Evolutionary conservation across 2,113 vertebrate genomes (phyloP).

Genomic region (Oreochromis spilurus): DNA sequence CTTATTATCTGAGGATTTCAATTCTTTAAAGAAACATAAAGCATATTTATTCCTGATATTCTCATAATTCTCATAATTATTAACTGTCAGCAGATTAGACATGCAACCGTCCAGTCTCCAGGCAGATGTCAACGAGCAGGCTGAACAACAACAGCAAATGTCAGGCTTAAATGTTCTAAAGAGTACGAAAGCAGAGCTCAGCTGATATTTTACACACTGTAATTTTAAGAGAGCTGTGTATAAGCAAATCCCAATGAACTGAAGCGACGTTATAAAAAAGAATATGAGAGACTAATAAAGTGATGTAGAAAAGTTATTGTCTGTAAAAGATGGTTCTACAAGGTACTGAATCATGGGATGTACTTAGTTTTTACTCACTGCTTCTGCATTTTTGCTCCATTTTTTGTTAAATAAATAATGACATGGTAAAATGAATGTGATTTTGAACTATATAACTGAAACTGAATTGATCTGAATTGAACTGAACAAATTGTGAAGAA

Average conservation of each 20-base stretch:
- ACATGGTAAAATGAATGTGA: neutral
- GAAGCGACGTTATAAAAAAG: neutral
- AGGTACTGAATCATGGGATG: rapidly evolving
- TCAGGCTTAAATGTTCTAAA: neutral
- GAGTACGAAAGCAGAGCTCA: neutral
- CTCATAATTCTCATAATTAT: neutral
- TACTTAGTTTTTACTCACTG: neutral
- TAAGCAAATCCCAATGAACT: neutral
- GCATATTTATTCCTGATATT: neutral
- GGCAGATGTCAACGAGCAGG: neutral
- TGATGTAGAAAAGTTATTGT: neutral
- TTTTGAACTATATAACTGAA: neutral
- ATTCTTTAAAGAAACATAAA: neutral
- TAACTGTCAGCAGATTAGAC: neutral
- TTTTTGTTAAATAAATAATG: neutral
- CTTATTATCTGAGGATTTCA: neutral
- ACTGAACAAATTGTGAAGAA: neutral
- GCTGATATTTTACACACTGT: neutral
- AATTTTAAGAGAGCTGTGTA: neutral
- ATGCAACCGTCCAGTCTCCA: neutral
- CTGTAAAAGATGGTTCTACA: neutral
- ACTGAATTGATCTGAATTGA: neutral
- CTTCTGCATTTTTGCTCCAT: neutral
- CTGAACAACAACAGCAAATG: too few relatives aligned
- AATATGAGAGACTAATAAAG: neutral